These are phyloP conservation scores for Odontesthes bonariensis DNA, from an alignment of 2,113 vertebrate species.

Conservation along the genomic window DNA sequence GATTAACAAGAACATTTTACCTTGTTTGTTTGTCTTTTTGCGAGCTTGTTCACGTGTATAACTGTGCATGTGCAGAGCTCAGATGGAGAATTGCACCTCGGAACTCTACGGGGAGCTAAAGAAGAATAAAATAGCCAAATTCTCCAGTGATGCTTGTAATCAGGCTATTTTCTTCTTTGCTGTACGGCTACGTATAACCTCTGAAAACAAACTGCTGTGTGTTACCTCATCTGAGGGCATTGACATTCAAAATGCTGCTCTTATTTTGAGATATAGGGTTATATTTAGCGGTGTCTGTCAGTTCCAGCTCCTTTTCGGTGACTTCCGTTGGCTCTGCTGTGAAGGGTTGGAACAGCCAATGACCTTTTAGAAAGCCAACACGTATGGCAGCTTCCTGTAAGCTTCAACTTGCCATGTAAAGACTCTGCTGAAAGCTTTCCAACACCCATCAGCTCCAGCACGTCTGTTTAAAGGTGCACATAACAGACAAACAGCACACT, in stretches of 20 bases:
- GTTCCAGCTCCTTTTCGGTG: conserved; percentile 1
- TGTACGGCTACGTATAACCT: no score
- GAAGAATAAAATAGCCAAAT: no score
- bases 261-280: background rate
- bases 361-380: conserved; percentile 66
- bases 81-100: no score
- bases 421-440: conserved; percentile 38
- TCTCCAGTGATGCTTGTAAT: no score
- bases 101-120: no score
- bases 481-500: conserved; percentile 18
- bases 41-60: no score
- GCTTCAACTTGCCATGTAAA: conserved; percentile 43
- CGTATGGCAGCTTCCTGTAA: conserved; percentile 39
- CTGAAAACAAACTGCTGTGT: conserved; percentile 1
- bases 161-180: no score
- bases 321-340: conserved; percentile 16
- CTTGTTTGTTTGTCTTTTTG: no score
- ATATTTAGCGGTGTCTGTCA: conserved; percentile 31
- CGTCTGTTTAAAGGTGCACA: conserved; percentile 20
- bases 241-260: no score
- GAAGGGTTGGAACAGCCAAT: conserved; percentile 32
- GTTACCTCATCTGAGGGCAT: no score
- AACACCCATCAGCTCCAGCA: conserved; percentile 38
- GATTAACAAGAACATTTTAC: no score
- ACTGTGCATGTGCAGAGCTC: no score